These are phyloP conservation scores for Plodia interpunctella DNA, from an alignment of 1,140 invertebrate genomes.

Conservation along the genomic window DNA sequence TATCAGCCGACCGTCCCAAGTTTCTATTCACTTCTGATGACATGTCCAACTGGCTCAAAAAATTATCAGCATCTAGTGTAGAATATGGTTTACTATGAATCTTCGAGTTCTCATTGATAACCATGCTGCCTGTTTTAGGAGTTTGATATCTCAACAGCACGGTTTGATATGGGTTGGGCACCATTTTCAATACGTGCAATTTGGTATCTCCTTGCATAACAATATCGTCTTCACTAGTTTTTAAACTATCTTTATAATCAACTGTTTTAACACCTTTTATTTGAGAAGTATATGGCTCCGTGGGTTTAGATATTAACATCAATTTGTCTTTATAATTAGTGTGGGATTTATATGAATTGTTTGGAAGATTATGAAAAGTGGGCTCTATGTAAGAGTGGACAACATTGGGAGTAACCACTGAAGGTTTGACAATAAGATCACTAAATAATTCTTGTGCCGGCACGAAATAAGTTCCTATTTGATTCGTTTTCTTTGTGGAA, in stretches of 20 bases:
- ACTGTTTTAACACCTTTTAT: background rate
- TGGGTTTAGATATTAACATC: background rate
- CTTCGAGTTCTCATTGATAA: background rate
- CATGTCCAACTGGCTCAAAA: slow-evolving; percentile 63
- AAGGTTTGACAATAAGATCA: background rate
- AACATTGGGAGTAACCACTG: background rate
- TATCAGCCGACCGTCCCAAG: slow-evolving; percentile 63
- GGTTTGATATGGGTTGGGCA: slow-evolving; percentile 55
- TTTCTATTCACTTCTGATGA: slow-evolving; percentile 66
- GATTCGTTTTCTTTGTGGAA: background rate
- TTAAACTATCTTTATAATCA: slow-evolving; percentile 4
- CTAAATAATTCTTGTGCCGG: slow-evolving; percentile 1
- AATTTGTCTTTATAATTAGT: background rate
- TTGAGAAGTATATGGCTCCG: background rate
- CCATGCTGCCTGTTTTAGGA: slow-evolving; percentile 17
- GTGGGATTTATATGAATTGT: background rate
- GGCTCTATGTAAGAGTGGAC: background rate
- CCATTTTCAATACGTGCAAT: slow-evolving; percentile 43
- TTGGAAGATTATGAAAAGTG: background rate
- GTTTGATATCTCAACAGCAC: slow-evolving; percentile 46
- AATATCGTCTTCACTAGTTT: slow-evolving; percentile 21
- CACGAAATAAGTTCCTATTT: background rate
- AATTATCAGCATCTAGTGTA: slow-evolving; percentile 54
- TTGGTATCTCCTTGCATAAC: slow-evolving; percentile 29
- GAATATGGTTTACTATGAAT: slow-evolving; percentile 41